phyloP scores from a whole-genome alignment of 1,140 invertebrate genomes.

The Drosophila prosaltans region DNA sequence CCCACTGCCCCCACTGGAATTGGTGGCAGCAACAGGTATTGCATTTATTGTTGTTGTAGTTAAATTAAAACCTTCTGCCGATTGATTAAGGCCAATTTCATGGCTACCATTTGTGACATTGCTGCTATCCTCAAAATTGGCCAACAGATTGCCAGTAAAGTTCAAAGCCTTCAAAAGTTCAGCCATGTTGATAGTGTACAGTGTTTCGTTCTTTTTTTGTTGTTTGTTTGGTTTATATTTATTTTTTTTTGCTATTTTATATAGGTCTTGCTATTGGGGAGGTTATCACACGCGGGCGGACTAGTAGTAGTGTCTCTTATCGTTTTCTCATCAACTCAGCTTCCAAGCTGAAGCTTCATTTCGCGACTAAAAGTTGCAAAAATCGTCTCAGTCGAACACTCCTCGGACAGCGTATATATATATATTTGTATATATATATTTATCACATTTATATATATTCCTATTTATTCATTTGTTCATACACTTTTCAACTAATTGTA shows the following conservation, averaged over 20 bases:
- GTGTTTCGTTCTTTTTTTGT: conserved; percentile 15
- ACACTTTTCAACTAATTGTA: conserved; percentile 79
- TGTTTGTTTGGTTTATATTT: conserved; percentile 26
- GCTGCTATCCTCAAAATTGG: conserved; percentile 58
- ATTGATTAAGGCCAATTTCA: conserved; percentile 21
- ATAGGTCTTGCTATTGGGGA: conserved; percentile 15
- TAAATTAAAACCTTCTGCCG: conserved; percentile 36
- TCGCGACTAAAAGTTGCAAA: conserved; percentile 77
- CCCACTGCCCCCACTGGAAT: conserved; percentile 49
- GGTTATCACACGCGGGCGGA: conserved; percentile 33
- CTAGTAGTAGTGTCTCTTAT: not conserved
- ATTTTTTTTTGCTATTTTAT: not conserved
- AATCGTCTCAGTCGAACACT: conserved; percentile 63
- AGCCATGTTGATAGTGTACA: conserved; percentile 43
- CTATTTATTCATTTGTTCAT: conserved; percentile 56
- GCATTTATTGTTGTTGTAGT: conserved; percentile 40
- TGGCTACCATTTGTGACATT: conserved; percentile 22
- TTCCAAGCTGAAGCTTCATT: conserved; percentile 71
- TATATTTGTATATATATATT: conserved; percentile 46
- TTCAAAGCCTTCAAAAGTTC: conserved; percentile 69
- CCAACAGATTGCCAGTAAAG: conserved; percentile 66
- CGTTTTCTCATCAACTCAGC: conserved; percentile 55
- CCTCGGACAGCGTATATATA: conserved; percentile 40
- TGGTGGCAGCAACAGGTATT: conserved; percentile 20
- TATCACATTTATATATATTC: conserved; percentile 53